These are phyloP conservation scores for Eupristina koningsbergeri DNA, from an alignment of 1,140 invertebrate genomes.

Conservation along the genomic window DNA sequence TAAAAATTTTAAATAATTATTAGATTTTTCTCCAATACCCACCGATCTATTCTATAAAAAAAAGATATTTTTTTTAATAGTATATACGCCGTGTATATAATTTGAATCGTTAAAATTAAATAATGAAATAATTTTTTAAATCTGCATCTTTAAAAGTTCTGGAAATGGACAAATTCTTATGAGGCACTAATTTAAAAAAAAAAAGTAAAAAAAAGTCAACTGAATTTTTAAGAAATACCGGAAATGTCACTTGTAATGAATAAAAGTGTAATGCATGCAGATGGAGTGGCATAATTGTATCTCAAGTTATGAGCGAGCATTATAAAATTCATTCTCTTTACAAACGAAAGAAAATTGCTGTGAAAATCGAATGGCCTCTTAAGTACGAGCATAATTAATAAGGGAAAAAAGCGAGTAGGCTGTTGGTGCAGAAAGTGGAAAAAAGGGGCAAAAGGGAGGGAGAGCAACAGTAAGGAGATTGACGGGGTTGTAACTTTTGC, in stretches of 20 bases:
- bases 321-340: slow-evolving; percentile 3
- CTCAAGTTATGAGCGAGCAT: neutral
- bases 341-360: slow-evolving; percentile 18
- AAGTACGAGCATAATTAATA: slow-evolving; percentile 42
- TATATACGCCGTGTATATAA: too few species aligned
- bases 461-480: slow-evolving; percentile 42
- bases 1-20: too few species aligned
- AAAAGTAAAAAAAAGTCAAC: too few species aligned
- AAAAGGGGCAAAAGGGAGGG: slow-evolving; percentile 12
- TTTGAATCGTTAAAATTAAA: too few species aligned
- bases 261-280: neutral
- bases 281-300: neutral
- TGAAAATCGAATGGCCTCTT: slow-evolving; percentile 13
- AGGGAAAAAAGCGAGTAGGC: neutral
- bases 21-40: too few species aligned
- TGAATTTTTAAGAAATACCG: neutral
- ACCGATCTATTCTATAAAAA: too few species aligned
- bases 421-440: neutral
- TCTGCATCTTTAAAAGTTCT: too few species aligned
- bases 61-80: too few species aligned
- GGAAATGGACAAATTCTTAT: too few species aligned
- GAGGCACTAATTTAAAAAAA: too few species aligned
- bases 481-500: slow-evolving; percentile 53
- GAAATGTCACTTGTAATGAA: neutral
- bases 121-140: too few species aligned